phyloP scores from a whole-genome alignment of 2,888 invertebrate genomes.

The Vanessa cardui region DNA sequence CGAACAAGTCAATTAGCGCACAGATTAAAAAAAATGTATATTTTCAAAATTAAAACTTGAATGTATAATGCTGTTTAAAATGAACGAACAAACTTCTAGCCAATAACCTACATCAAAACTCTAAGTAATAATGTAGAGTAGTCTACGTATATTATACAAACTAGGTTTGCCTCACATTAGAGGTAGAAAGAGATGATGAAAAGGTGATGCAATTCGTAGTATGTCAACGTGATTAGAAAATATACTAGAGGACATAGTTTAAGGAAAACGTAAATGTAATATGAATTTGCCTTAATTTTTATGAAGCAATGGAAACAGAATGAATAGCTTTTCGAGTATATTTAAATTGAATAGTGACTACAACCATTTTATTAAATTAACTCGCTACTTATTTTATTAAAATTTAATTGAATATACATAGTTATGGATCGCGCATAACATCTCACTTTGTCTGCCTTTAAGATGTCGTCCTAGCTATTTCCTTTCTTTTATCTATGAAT shows the following conservation, averaged over 20 bases:
- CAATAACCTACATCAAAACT: constrained; percentile 3
- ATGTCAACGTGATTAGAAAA: constrained; percentile 58
- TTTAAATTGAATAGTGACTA: constrained; percentile 7
- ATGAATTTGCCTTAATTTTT: constrained; percentile 34
- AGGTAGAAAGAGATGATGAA: constrained; percentile 66
- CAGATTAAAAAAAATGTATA: neutral
- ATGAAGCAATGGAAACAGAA: constrained; percentile 20
- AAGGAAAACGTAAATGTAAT: constrained; percentile 42
- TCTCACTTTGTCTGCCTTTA: too few relatives aligned
- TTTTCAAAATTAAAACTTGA: neutral
- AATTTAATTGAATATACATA: neutral
- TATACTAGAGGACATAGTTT: constrained; percentile 43
- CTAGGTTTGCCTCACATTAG: constrained; percentile 44
- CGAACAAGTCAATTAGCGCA: constrained; percentile 1
- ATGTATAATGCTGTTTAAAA: constrained; percentile 6
- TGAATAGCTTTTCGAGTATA: constrained; percentile 7
- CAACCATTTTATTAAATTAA: neutral
- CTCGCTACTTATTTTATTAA: constrained; percentile 25
- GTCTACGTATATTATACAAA: constrained; percentile 6
- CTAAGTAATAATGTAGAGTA: constrained; percentile 8
- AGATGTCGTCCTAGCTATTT: too few relatives aligned
- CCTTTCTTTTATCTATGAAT: too few relatives aligned
- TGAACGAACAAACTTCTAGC: neutral
- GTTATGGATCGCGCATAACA: too few relatives aligned
- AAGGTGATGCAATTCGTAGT: constrained; percentile 63